phyloP scores from a whole-genome alignment of 2,888 invertebrate species.

The Merodon equestris region DNA sequence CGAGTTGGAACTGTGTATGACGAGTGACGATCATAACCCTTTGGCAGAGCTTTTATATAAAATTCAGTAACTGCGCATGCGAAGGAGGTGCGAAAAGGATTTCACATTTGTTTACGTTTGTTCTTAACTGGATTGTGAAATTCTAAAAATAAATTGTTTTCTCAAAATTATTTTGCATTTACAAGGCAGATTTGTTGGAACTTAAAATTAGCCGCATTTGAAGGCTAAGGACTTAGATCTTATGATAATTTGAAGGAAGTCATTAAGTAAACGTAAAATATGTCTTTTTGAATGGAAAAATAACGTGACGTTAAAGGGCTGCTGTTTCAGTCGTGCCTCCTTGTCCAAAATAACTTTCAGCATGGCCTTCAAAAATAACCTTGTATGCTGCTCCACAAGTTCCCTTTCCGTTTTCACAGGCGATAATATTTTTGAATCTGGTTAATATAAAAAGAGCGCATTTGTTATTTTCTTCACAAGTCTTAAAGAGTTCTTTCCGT shows the following conservation, averaged over 20 bases:
- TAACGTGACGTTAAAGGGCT: background rate
- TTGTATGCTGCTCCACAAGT: background rate
- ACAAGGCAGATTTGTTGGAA: no score
- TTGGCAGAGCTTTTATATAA: no score
- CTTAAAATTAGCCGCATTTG: no score
- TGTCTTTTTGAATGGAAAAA: background rate
- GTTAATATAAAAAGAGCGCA: conserved; percentile 25
- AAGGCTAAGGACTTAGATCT: no score
- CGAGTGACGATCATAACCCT: background rate
- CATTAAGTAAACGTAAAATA: no score
- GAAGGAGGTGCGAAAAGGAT: background rate
- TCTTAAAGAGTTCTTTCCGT: background rate
- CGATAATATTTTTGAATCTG: background rate
- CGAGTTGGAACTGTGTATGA: background rate
- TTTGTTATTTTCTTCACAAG: conserved; percentile 1
- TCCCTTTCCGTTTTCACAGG: background rate
- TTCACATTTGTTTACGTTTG: background rate
- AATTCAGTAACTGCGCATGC: no score
- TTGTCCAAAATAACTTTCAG: background rate
- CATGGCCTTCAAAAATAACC: background rate
- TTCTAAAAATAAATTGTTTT: no score
- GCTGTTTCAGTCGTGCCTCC: background rate
- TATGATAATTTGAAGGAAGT: no score
- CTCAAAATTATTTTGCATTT: no score
- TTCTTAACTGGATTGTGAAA: no score